Base-by-base conservation (phyloP, 2,888 invertebrate genomes). In the Limenitis arthemis region DNA sequence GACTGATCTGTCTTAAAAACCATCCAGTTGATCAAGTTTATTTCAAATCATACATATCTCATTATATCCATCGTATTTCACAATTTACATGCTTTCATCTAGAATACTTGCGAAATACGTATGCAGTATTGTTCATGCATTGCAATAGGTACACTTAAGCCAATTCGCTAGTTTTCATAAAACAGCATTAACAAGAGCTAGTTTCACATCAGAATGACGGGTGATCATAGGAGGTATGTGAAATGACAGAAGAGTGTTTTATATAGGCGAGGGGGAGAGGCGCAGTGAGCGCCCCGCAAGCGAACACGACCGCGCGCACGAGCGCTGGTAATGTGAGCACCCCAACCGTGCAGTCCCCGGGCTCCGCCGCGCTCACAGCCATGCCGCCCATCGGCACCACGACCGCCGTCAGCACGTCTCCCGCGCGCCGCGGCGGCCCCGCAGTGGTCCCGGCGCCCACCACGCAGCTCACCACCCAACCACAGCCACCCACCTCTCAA, bases 231-330 rank as follows among this genome's bases (percentile, higher is more conserved):
- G 5, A 30, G 6, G 29, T 30, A 38, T 38, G 31, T 20, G 8
- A 41, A 37, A 37, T 47, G 47, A 47, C 39, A 40, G 28, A 32
- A 9, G 32, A 40, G 31, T 32, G 36, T 47, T 47, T 28, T 40
- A 46, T 11, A 32, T 47, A 86, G 85, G 86, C 78, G 86, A 87
- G 86, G 76, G 79, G 73, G 87, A 86, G 86, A 86, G 86, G 86
- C 86, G 86, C 62, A 77, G 79, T 58, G 83, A 81, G 54, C 81
- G 84, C 66, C 62, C 77, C 67, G 74, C 70, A 75, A 62, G 70
- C 73, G 85, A 84, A 68, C 83, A 82, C 84, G 85, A 84, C 85
- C 79, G 88, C 85, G 79, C 89, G 89, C 88, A 89, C 88, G 88
- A 89, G 82, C 89, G 89, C 78, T 89, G 87, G 86, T 88, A 85